Evolutionary conservation across 2,113 vertebrate genomes (phyloP).

Genomic region (Dromas ardeola): DNA sequence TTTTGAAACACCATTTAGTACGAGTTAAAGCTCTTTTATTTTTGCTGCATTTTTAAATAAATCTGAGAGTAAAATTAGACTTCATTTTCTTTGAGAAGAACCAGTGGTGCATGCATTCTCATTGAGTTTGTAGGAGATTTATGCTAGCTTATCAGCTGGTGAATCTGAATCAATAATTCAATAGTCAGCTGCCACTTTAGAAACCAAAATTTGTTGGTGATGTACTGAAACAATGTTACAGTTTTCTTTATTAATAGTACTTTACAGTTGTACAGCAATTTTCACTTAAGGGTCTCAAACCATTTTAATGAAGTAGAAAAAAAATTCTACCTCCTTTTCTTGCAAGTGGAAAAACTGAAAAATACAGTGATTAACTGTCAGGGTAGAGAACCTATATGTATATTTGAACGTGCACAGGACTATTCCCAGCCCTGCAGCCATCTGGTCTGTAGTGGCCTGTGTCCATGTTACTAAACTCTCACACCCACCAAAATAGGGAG

Average conservation of each 20-base stretch:
- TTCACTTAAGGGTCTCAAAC: not conserved
- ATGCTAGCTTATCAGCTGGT: not conserved
- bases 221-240: not conserved
- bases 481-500: accelerated
- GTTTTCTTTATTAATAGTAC: not conserved
- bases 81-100: not conserved
- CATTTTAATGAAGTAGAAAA: not conserved
- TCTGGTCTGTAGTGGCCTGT: not conserved
- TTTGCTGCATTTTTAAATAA: not conserved
- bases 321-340: not conserved
- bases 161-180: not conserved
- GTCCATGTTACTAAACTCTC: not conserved
- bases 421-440: not conserved
- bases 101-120: not conserved
- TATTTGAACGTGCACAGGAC: accelerated
- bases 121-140: not conserved
- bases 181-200: not conserved
- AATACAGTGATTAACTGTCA: not conserved
- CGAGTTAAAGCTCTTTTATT: not conserved
- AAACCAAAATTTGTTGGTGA: not conserved
- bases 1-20: not conserved
- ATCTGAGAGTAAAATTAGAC: not conserved
- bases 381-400: accelerated
- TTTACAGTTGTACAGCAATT: not conserved
- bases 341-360: not conserved